Conservation (phyloP, 2,888 invertebrate species). For the Polietes domitor region DNA sequence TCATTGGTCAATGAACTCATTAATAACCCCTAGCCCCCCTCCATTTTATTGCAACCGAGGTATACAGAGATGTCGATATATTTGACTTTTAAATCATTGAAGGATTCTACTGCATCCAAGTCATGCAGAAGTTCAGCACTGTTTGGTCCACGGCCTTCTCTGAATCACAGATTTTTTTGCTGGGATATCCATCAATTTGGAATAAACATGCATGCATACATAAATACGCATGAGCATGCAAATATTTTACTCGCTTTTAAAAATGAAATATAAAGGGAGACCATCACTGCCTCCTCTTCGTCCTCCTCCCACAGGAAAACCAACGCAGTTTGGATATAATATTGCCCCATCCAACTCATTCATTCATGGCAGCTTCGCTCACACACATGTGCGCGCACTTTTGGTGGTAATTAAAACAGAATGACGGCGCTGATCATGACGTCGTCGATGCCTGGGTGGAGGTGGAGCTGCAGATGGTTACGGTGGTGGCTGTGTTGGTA, state of each 20-base stretch:
- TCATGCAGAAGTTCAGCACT: too few relatives aligned
- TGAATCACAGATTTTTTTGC: too few relatives aligned
- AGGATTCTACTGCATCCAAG: too few relatives aligned
- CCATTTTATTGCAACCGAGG: too few relatives aligned
- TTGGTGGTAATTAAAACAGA: slow-evolving; percentile 53
- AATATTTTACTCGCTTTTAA: slow-evolving; percentile 60
- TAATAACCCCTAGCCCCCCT: too few relatives aligned
- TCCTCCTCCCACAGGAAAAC: background rate
- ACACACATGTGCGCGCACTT: background rate
- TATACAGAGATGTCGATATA: too few relatives aligned
- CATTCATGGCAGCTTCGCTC: background rate
- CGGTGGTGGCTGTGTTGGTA: too few relatives aligned
- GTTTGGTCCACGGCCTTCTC: too few relatives aligned
- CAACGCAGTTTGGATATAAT: too few relatives aligned
- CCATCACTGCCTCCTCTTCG: too few relatives aligned
- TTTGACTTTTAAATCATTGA: too few relatives aligned
- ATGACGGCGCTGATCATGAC: background rate
- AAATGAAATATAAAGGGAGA: slow-evolving; percentile 44
- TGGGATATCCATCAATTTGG: slow-evolving; percentile 7
- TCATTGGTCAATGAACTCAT: too few relatives aligned
- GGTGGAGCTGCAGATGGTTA: slow-evolving; percentile 2
- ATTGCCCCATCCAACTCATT: background rate
- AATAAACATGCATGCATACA: slow-evolving; percentile 23
- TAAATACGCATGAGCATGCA: slow-evolving; percentile 32
- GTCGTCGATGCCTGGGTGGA: background rate